phyloP scores from a whole-genome alignment of 2,113 vertebrate genomes.

The Salvelinus namaycush region DNA sequence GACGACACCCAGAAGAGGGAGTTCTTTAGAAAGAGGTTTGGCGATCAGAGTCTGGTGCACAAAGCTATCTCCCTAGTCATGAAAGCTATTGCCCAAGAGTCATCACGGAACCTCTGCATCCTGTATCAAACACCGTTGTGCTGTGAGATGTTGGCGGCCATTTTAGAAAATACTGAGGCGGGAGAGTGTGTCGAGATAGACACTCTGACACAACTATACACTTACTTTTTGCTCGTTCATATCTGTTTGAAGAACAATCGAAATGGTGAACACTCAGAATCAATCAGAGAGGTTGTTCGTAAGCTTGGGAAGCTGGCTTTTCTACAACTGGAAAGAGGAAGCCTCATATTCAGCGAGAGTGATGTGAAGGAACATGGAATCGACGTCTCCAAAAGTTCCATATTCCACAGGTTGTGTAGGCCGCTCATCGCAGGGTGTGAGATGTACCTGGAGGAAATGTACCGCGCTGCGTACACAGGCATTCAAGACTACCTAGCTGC shows the following conservation, averaged over 20 bases:
- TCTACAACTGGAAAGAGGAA: background rate
- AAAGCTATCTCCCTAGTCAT: too few relatives aligned
- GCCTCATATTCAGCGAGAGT: background rate
- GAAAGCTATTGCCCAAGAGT: too few relatives aligned
- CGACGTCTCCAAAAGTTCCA: background rate
- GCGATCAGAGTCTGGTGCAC: too few relatives aligned
- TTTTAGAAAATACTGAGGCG: background rate
- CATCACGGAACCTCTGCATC: too few relatives aligned
- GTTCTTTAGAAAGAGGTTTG: too few relatives aligned
- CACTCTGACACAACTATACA: background rate
- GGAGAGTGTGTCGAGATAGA: background rate
- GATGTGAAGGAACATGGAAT: background rate
- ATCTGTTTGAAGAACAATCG: background rate
- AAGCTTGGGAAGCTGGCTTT: background rate
- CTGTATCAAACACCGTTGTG: background rate
- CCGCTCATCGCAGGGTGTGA: background rate
- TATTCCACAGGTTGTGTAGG: background rate
- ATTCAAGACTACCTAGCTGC: background rate
- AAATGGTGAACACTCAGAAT: background rate
- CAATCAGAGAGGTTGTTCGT: background rate
- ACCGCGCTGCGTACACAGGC: background rate
- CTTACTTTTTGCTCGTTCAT: background rate
- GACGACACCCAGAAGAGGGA: too few relatives aligned
- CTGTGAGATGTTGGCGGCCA: background rate
- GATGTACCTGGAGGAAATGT: background rate